phyloP scores from a whole-genome alignment of 2,888 invertebrate genomes.

The Stenoptilia bipunctidactyla region DNA sequence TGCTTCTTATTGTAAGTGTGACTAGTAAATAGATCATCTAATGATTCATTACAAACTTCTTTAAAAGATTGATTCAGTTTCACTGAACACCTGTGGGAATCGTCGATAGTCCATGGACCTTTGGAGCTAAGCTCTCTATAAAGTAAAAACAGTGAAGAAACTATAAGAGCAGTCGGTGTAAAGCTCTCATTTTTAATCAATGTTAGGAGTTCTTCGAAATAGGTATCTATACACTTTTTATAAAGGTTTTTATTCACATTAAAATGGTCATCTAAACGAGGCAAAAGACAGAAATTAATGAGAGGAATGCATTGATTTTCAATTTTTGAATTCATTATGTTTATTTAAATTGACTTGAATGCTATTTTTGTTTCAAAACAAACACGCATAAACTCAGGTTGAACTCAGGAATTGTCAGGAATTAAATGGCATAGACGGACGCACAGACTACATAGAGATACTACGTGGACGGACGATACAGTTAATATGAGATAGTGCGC shows the following conservation, averaged over 20 bases:
- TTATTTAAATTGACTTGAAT: too few species aligned
- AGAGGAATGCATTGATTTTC: not conserved
- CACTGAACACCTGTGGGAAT: slow-evolving; percentile 23
- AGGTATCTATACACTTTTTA: not conserved
- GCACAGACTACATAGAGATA: too few species aligned
- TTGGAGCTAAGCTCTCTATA: slow-evolving; percentile 32
- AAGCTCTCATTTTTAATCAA: not conserved
- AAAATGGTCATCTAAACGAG: not conserved
- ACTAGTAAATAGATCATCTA: slow-evolving; percentile 19
- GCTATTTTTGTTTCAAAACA: too few species aligned
- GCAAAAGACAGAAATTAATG: not conserved
- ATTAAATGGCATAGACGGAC: too few species aligned
- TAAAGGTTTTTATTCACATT: not conserved
- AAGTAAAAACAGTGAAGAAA: slow-evolving; percentile 30
- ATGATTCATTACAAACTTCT: slow-evolving; percentile 22
- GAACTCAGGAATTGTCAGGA: too few species aligned
- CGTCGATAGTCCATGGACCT: slow-evolving; percentile 34
- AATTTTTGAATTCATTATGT: slow-evolving; percentile 1
- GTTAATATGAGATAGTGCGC: too few species aligned
- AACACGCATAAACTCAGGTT: too few species aligned
- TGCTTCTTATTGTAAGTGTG: slow-evolving; percentile 25
- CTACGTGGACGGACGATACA: too few species aligned
- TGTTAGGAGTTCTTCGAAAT: not conserved
- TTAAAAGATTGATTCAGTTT: slow-evolving; percentile 32
- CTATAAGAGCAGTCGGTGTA: not conserved